These are phyloP conservation scores for Menura novaehollandiae DNA, from an alignment of 2,113 vertebrate genomes.

Conservation along the genomic window DNA sequence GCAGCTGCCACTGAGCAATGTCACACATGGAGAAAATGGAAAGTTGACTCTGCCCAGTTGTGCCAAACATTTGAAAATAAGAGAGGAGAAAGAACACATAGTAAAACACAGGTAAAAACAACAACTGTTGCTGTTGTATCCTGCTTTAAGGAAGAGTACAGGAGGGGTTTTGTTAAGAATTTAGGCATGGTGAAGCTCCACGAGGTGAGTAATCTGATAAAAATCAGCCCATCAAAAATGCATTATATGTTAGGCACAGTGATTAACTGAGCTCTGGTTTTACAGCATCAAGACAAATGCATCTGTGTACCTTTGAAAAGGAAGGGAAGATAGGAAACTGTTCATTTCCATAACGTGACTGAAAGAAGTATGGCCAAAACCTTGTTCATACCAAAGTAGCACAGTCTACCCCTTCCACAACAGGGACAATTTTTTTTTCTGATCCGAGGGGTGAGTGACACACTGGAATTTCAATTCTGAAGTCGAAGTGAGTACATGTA, in stretches of 20 bases:
- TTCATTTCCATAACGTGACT: not conserved
- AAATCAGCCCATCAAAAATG: not conserved
- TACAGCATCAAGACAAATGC: not conserved
- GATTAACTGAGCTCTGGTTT: not conserved
- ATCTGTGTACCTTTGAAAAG: not conserved
- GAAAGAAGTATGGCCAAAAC: not conserved
- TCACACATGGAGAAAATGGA: conserved; percentile 35
- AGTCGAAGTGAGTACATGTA: not conserved
- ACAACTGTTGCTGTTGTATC: not conserved
- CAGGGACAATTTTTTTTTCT: not conserved
- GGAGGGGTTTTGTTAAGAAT: not conserved
- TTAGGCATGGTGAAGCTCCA: not conserved
- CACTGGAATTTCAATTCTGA: not conserved
- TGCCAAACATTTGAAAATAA: conserved; percentile 21
- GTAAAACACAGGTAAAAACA: not conserved
- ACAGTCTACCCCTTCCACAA: not conserved
- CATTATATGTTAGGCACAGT: not conserved
- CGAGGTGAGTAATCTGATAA: not conserved
- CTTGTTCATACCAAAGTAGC: not conserved
- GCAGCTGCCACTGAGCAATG: conserved; percentile 58
- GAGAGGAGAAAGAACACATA: not conserved
- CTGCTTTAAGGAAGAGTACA: not conserved
- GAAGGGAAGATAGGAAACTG: not conserved
- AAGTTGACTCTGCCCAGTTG: conserved; percentile 44
- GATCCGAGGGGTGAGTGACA: not conserved